Conservation (phyloP, 1,140 invertebrate species). For the Neelides sp. region DNA sequence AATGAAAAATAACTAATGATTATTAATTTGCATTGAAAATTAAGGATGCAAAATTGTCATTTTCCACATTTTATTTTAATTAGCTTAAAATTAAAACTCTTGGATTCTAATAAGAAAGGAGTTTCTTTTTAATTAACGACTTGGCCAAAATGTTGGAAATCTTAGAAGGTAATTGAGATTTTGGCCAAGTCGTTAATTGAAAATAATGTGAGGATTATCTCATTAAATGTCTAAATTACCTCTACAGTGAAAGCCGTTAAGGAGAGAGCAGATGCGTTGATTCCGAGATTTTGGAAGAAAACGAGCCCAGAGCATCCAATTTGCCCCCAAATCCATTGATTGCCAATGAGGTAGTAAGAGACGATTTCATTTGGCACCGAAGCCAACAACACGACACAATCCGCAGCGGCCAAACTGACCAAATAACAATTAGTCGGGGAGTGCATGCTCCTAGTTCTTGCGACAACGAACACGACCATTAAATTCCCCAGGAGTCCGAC, state of each 20-base stretch:
- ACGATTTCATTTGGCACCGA: slow-evolving; percentile 48
- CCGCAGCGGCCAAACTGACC: slow-evolving; percentile 47
- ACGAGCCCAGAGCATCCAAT: slow-evolving; percentile 47
- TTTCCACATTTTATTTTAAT: no score
- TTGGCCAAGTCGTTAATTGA: background rate
- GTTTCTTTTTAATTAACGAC: background rate
- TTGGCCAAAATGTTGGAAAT: background rate
- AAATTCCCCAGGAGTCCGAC: slow-evolving; percentile 46
- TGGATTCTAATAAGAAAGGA: no score
- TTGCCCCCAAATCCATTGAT: slow-evolving; percentile 48
- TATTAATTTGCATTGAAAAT: no score
- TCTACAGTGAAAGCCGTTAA: slow-evolving; percentile 55
- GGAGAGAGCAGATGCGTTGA: slow-evolving; percentile 52
- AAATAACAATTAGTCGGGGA: slow-evolving; percentile 52
- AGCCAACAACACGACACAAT: slow-evolving; percentile 45
- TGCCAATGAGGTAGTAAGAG: slow-evolving; percentile 43
- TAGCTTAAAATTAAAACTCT: no score
- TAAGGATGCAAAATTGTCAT: no score
- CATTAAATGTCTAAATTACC: background rate
- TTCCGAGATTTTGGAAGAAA: slow-evolving; percentile 54
- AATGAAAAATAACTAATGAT: no score
- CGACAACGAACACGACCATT: slow-evolving; percentile 43
- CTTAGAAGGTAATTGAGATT: background rate
- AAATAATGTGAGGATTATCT: background rate
- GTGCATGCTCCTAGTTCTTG: slow-evolving; percentile 40